These are phyloP conservation scores for Matsumyia berberina DNA, from an alignment of 2,888 invertebrate species.

Conservation along the genomic window DNA sequence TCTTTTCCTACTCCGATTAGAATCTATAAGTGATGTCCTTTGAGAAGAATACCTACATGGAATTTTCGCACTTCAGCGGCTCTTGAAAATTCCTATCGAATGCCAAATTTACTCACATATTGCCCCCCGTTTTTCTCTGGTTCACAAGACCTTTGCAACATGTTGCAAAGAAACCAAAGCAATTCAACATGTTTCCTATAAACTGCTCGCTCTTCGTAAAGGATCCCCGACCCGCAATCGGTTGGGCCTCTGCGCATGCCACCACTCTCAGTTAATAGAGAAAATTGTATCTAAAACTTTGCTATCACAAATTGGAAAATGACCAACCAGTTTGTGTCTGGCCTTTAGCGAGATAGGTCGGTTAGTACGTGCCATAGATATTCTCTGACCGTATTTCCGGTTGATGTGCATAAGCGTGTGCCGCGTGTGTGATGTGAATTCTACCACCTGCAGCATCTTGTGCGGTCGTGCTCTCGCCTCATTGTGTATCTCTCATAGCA, in stretches of 20 bases:
- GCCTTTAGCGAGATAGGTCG: slow-evolving; percentile 61
- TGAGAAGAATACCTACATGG: no score
- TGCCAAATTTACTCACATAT: no score
- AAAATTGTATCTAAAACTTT: slow-evolving; percentile 7
- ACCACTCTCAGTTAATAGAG: not conserved
- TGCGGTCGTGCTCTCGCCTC: no score
- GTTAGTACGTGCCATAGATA: slow-evolving; percentile 10
- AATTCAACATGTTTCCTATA: slow-evolving; percentile 22
- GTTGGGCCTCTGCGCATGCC: slow-evolving; percentile 68
- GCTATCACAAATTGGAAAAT: slow-evolving; percentile 53
- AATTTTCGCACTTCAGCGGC: no score
- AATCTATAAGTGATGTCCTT: no score
- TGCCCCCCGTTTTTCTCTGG: no score
- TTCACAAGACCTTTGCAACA: slow-evolving; percentile 1
- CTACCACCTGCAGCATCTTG: not conserved
- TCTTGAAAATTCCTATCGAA: no score
- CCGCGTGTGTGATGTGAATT: slow-evolving; percentile 10
- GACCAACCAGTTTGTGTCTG: slow-evolving; percentile 58
- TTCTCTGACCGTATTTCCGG: not conserved
- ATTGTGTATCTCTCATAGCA: slow-evolving; percentile 16
- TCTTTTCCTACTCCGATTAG: no score
- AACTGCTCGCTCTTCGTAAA: not conserved
- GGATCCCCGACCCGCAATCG: no score
- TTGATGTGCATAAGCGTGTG: slow-evolving; percentile 6
- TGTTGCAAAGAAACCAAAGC: not conserved